Percentiles rank a stretch among this genome's conserved stretches.
Conservation (phyloP, 2,113 vertebrate genomes). For the Synodontis membranacea region DNA sequence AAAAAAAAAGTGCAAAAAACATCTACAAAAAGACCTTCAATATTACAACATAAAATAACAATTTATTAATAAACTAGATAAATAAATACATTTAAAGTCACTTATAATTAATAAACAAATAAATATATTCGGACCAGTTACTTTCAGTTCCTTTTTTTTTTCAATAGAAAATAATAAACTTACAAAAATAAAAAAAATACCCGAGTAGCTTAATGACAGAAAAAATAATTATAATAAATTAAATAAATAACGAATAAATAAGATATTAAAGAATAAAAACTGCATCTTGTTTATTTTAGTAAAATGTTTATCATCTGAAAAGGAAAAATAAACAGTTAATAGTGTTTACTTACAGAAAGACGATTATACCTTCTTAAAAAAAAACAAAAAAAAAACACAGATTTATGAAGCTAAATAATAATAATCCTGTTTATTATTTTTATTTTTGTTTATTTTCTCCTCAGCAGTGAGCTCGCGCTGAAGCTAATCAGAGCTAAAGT, state of each 20-base stretch:
- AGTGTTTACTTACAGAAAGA: neutral
- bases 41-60: neutral
- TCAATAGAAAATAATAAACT: neutral
- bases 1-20: neutral
- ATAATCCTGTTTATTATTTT: neutral
- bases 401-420: neutral
- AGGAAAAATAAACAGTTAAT: no score
- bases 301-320: neutral
- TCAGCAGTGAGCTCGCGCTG: neutral
- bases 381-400: neutral
- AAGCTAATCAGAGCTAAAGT: neutral
- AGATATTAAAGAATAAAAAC: neutral
- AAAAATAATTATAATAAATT: neutral
- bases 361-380: neutral
- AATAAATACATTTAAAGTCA: neutral
- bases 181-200: neutral
- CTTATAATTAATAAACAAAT: neutral
- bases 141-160: neutral
- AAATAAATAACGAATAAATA: no score
- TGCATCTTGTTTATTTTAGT: neutral
- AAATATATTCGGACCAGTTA: neutral
- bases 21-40: neutral
- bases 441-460: neutral
- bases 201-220: neutral
- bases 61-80: neutral